Conservation (phyloP, 2,888 invertebrate species). For the Drosophila mimica region DNA sequence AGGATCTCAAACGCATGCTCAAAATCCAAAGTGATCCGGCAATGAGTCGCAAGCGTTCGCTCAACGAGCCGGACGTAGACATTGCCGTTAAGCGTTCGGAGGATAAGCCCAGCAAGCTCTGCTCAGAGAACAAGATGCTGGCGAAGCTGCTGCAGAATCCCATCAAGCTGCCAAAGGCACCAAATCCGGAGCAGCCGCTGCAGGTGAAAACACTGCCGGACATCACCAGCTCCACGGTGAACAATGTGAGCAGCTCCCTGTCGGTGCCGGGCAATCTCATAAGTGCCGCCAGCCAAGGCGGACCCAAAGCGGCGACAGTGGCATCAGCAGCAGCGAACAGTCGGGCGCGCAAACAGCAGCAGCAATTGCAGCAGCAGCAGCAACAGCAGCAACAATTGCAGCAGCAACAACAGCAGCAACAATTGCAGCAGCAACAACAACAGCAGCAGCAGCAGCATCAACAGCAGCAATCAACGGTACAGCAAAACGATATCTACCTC, state of each 20-base stretch:
- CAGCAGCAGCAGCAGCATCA: conserved; percentile 70
- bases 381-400: conserved; percentile 62
- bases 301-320: conserved; percentile 86
- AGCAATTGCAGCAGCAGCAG: conserved; percentile 82
- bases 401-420: conserved; percentile 71
- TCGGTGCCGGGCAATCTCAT: conserved; percentile 72
- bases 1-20: conserved; percentile 84
- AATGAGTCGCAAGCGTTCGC: conserved; percentile 87
- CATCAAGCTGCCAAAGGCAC: conserved; percentile 87
- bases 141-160: conserved; percentile 92
- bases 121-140: conserved; percentile 94
- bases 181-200: conserved; percentile 81
- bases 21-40: conserved; percentile 84
- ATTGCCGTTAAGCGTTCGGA: conserved; percentile 83
- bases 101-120: conserved; percentile 88
- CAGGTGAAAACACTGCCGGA: conserved; percentile 85
- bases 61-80: conserved; percentile 87
- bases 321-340: conserved; percentile 75
- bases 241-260: conserved; percentile 74
- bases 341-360: conserved; percentile 84
- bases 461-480: conserved; percentile 70
- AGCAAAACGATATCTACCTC: conserved; percentile 84
- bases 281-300: conserved; percentile 68
- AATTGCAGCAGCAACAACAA: conserved; percentile 84
- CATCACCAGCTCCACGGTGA: conserved; percentile 82